Base-by-base conservation (phyloP, 2,888 invertebrate genomes). In the Syritta pipiens region DNA sequence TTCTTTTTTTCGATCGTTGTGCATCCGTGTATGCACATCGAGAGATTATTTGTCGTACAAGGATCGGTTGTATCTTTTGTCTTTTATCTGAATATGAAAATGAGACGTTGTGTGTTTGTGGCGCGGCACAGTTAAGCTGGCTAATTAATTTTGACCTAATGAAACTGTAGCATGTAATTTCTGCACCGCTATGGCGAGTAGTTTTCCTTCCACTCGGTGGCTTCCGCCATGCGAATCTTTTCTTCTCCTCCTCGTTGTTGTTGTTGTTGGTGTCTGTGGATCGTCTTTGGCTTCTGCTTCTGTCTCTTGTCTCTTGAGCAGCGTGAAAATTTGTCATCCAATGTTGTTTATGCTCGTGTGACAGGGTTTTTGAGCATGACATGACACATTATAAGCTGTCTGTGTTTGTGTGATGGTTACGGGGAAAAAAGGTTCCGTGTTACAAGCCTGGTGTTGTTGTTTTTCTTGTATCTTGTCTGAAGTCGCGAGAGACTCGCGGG, bases 341-440 rank as follows among this genome's bases (percentile, higher is more conserved):
- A 74, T 68, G 79, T 79, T 74, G 79, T 74, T 79, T 79, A 74
- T 79, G 72, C 72, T 74, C 79, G 79, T 79, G 79, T 79, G 79
- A 79, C 79, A 79, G 79, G 79, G 60, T 79, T 79, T n/a, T 79
- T 79, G 79, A 79, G 79, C 79, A 79, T 79, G 79, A 79, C 79
- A 79, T 79, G 79, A 79, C 79, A 79, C 79, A 79, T 79, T 79
- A 79, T 79, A 72, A 79, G 62, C 74, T 68, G n/a, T n/a, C n/a
- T n/a, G n/a, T n/a, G n/a, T n/a, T n/a, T n/a, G n/a, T n/a, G n/a
- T n/a, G n/a, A n/a, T n/a, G n/a, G n/a, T n/a, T n/a, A 46, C 4
- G 19, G 26, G 32, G 40, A 71, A 69, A 65, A 72, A 68, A 60
- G 79, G 74, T 79, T 79, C 79, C 79, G 79, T 79, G 79, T 74